Percentiles rank a stretch among this genome's conserved stretches.
These are phyloP conservation scores for Hemichromis elongatus DNA, from an alignment of 2,113 vertebrate species.

Conservation along the genomic window DNA sequence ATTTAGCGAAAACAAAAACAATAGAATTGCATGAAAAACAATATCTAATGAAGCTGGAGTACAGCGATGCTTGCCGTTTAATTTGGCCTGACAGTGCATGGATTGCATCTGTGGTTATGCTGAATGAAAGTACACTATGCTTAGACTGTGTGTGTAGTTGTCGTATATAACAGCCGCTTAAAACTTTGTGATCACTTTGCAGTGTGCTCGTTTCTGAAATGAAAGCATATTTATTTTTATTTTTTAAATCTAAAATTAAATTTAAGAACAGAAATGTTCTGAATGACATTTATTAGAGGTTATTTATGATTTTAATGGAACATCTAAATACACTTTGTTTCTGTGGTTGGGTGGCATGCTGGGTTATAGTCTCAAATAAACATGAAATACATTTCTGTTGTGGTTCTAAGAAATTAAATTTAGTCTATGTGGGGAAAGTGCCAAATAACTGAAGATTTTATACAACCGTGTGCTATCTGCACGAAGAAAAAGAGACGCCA, in stretches of 20 bases:
- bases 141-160: background rate
- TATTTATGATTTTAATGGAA: background rate
- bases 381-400: background rate
- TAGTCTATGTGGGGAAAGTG: background rate
- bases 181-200: background rate
- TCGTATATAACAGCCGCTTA: background rate
- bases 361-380: background rate
- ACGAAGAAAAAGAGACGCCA: background rate
- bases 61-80: background rate
- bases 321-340: background rate
- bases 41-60: constrained; percentile 21
- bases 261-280: background rate
- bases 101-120: background rate
- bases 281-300: background rate
- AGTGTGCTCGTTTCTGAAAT: background rate
- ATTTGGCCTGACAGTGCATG: background rate
- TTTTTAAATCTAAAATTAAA: background rate
- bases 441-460: background rate
- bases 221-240: background rate
- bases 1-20: constrained; percentile 54
- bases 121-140: background rate
- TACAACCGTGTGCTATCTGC: background rate
- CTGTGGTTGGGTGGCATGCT: background rate
- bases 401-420: background rate
- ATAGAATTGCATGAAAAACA: constrained; percentile 17